Base-by-base conservation (phyloP, 2,113 vertebrate genomes). In the Gallinago undulata region DNA sequence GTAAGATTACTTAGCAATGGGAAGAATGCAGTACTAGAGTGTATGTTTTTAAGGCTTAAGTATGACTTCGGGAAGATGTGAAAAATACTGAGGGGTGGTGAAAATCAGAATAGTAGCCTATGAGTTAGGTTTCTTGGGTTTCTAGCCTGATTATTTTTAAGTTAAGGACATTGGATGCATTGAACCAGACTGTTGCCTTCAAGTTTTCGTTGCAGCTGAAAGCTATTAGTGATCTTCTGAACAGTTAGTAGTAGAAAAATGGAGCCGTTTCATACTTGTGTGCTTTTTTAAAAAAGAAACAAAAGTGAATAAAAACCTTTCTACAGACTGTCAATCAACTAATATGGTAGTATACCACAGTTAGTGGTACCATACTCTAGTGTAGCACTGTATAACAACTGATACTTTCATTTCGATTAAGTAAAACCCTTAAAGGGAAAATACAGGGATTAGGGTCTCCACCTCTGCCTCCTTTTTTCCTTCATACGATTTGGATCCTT, bases 1-100 rank as follows among this genome's bases (percentile, higher is more conserved):
- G 31, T 70, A 48, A 67, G 56, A 79, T 59, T 24, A 74, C 92
- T 90, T 23, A 87, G 9, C 67, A 72, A 0, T 31, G 15, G 60
- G 37, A 85, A 41, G 76, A 67, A 57, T 56, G 19, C 43, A 56
- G 59, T 85, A 30, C 19, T 72, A 24, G 59, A 19, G 9, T 89
- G 10, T 80, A 19, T 78, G 48, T 80, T 89, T 82, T 51, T 77
- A 72, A 95, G 57, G 43, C 69, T 96, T 94, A 91, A 50, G 28
- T 83, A 0, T 64, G 59, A 22, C 51, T 74, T 80, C 47, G 51
- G 41, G 79, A 68, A 74, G 30, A 3, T 67, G 68, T 80, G 68
- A 12, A 47, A 63, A n/a, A 43, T 41, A 13, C 11, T 59, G 76
- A 77, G 55, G 33, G 62, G 19, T 25, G 27, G 47, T 76, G n/a